Evolutionary conservation across 1,140 invertebrate genomes (phyloP).

Genomic region (Dolichoris vasculosae): DNA sequence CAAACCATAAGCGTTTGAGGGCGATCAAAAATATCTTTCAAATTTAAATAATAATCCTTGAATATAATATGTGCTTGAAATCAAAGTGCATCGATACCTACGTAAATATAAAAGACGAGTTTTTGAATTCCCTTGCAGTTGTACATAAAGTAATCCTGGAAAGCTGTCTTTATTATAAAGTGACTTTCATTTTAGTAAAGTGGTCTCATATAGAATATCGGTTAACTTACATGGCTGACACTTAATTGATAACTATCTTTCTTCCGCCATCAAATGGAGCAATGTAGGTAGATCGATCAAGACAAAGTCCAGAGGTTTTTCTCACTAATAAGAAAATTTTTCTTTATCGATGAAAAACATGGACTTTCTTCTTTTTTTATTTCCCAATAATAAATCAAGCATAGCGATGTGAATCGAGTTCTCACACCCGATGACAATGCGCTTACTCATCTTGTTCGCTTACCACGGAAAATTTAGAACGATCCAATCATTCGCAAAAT

Average conservation of each 20-base stretch:
- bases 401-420: background rate
- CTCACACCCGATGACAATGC: slow-evolving; percentile 10
- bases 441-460: background rate
- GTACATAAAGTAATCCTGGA: background rate
- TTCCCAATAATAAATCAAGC: slow-evolving; percentile 37
- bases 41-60: background rate
- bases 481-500: slow-evolving; percentile 44
- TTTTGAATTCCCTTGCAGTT: background rate
- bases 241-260: slow-evolving; percentile 30
- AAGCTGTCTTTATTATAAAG: background rate
- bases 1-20: background rate
- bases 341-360: slow-evolving; percentile 43
- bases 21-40: background rate
- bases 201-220: background rate
- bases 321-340: slow-evolving; percentile 48
- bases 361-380: slow-evolving; percentile 37
- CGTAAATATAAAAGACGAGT: background rate
- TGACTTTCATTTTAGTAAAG: background rate
- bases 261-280: background rate
- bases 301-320: slow-evolving; percentile 13
- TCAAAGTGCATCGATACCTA: background rate
- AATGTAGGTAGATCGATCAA: background rate
- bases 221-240: background rate
- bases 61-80: background rate
- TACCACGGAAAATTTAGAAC: slow-evolving; percentile 30